phyloP scores from a whole-genome alignment of 2,888 invertebrate species.

The Drosophila formosana region DNA sequence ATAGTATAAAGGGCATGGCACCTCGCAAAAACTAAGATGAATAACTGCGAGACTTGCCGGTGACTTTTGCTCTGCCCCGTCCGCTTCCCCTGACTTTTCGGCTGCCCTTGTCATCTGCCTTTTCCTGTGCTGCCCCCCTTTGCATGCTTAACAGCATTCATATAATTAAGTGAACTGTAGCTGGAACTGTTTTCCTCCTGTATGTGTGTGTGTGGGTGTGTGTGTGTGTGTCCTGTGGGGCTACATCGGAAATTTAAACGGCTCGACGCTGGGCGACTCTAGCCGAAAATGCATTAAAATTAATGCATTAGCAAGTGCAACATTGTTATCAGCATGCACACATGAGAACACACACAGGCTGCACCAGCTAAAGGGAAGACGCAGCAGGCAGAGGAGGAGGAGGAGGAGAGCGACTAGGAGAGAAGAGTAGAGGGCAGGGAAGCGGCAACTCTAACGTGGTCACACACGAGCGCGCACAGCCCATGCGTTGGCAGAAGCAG shows the following conservation, averaged over 20 bases:
- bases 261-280: slow-evolving; percentile 22
- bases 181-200: slow-evolving; percentile 24
- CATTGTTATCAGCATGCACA: slow-evolving; percentile 80
- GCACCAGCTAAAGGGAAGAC: background rate
- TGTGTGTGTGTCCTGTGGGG: slow-evolving; percentile 24
- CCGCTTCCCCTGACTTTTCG: background rate
- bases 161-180: slow-evolving; percentile 71
- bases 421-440: background rate
- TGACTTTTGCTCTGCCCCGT: slow-evolving; percentile 56
- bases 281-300: slow-evolving; percentile 77
- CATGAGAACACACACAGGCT: slow-evolving; percentile 69
- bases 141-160: slow-evolving; percentile 57
- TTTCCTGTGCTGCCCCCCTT: too few relatives aligned
- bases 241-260: slow-evolving; percentile 48
- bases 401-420: background rate
- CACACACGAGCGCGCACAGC: slow-evolving; percentile 75
- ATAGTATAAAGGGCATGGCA: slow-evolving; percentile 44
- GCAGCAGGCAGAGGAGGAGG: background rate
- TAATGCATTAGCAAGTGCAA: slow-evolving; percentile 80
- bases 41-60: slow-evolving; percentile 62
- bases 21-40: slow-evolving; percentile 72
- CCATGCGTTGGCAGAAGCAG: slow-evolving; percentile 22
- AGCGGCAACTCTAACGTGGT: slow-evolving; percentile 64
- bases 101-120: background rate
- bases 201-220: background rate